Evolutionary conservation across 2,888 invertebrate genomes (phyloP).

Genomic region (Standfussiana lucernea): DNA sequence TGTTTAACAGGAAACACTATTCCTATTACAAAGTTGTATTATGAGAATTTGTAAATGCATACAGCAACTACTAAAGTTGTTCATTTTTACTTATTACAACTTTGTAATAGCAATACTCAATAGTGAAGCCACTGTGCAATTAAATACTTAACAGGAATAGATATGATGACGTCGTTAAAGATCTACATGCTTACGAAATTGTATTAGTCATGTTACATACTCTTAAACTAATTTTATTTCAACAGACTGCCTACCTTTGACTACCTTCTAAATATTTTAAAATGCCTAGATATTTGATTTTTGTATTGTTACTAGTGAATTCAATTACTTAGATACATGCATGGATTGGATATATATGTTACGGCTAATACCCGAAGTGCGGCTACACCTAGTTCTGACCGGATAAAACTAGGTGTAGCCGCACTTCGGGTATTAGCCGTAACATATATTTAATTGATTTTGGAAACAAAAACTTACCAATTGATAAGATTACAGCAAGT

Average conservation of each 20-base stretch:
- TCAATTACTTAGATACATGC: neutral
- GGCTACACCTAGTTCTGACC: too few species aligned
- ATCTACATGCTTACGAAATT: neutral
- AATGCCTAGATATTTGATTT: too few species aligned
- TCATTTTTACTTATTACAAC: neutral
- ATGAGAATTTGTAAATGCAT: neutral
- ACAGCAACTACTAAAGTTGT: neutral
- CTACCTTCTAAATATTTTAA: neutral
- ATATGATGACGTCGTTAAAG: neutral
- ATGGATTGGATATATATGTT: neutral
- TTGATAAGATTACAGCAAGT: conserved; percentile 14
- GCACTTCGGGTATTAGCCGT: too few species aligned
- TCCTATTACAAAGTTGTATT: neutral
- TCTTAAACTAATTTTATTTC: neutral
- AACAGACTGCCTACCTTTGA: neutral
- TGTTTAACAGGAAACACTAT: neutral
- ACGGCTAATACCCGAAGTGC: too few species aligned
- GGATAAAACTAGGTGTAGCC: too few species aligned
- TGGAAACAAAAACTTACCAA: conserved; percentile 34
- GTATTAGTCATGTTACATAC: neutral
- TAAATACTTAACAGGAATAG: neutral
- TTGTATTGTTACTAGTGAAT: neutral
- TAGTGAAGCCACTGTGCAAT: neutral
- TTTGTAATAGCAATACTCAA: neutral
- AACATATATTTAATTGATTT: neutral